A percentile compares a stretch with the other conserved stretches of the same genome.
Conservation (phyloP, 2,888 invertebrate species). For the Agrochola lychnidis region DNA sequence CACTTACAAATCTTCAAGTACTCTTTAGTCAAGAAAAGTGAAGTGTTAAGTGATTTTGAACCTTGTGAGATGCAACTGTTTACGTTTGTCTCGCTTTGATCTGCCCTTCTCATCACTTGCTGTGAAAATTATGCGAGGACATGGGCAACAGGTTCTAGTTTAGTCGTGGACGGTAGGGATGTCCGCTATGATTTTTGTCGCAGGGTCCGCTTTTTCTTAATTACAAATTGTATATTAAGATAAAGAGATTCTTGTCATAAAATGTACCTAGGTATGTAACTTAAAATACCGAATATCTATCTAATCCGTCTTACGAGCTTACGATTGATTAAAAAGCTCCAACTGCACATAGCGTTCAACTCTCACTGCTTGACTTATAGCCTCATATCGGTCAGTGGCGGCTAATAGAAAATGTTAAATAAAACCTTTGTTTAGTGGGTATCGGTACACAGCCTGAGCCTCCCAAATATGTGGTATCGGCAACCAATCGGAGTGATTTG, state of each 20-base stretch:
- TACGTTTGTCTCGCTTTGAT: neutral
- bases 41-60: neutral
- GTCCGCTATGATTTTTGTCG: neutral
- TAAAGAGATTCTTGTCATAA: neutral
- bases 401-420: slow-evolving; percentile 7
- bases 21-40: neutral
- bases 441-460: slow-evolving; percentile 1
- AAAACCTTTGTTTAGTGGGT: slow-evolving; percentile 3
- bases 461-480: slow-evolving; percentile 37
- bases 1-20: neutral
- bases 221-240: neutral
- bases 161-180: neutral
- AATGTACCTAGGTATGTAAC: no score
- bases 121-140: neutral
- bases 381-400: neutral
- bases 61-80: neutral
- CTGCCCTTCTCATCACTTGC: neutral
- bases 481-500: slow-evolving; percentile 57
- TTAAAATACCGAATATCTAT: neutral
- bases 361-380: slow-evolving; percentile 8
- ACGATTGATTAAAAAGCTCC: neutral
- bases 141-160: no score
- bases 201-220: neutral
- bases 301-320: neutral
- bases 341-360: neutral